A percentile compares a stretch with the other conserved stretches of the same genome.
Evolutionary conservation across 2,113 vertebrate species (phyloP).

Genomic region (Genyomyrus donnyi): DNA sequence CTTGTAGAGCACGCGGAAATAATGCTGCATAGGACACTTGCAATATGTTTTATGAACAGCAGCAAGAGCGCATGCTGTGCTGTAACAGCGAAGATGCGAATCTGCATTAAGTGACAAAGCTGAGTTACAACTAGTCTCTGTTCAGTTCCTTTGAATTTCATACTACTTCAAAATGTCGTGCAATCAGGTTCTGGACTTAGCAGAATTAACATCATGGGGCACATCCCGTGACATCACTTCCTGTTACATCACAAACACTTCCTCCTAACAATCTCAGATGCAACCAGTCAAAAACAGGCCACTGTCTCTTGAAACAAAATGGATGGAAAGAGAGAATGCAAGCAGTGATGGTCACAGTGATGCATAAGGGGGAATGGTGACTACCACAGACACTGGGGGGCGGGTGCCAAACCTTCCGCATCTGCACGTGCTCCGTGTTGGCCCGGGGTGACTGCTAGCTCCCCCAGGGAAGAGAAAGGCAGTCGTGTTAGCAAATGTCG

Average conservation of each 20-base stretch:
- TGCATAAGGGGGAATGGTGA: slow-evolving; percentile 23
- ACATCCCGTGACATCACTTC: background rate
- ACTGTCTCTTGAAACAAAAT: slow-evolving; percentile 12
- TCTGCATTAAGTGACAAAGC: background rate
- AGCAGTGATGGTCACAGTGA: slow-evolving; percentile 31
- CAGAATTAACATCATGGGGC: background rate
- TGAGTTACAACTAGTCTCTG: background rate
- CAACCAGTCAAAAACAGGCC: background rate
- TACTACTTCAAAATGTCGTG: background rate
- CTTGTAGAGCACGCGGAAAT: background rate
- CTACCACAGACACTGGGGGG: background rate
- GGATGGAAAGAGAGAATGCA: slow-evolving; percentile 24
- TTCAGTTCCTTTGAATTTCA: background rate
- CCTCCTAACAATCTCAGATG: background rate
- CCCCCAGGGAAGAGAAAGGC: slow-evolving; percentile 44
- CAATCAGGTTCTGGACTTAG: background rate
- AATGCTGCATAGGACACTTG: background rate
- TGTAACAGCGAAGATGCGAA: background rate
- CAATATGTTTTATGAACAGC: background rate
- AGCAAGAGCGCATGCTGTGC: background rate
- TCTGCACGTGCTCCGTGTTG: slow-evolving; percentile 76
- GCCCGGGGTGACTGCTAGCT: slow-evolving; percentile 72
- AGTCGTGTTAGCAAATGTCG: slow-evolving; percentile 44
- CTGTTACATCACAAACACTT: background rate
- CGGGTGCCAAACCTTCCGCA: slow-evolving; percentile 86